Conservation (phyloP, 2,797 vertebrate species). For the Molossus alvarezi region DNA sequence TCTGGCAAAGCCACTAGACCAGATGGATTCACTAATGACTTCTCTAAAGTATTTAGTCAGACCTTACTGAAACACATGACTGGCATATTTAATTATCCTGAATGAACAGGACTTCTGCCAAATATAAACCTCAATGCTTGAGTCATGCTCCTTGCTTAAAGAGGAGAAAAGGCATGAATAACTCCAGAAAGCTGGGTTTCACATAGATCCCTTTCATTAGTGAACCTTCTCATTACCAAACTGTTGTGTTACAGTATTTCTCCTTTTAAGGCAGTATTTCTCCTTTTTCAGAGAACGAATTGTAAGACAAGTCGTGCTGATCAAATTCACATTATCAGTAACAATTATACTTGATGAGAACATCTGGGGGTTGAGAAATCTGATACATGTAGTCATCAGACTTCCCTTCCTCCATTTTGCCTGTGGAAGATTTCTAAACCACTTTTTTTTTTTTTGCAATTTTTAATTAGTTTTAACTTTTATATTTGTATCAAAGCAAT, state of each 20-base stretch:
- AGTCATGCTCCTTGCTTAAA: conserved; percentile 78
- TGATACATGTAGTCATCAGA: conserved; percentile 25
- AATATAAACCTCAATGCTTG: conserved; percentile 77
- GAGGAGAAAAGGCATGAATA: conserved; percentile 69
- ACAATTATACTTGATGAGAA: conserved; percentile 52
- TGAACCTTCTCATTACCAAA: conserved; percentile 79
- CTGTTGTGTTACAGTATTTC: conserved; percentile 19
- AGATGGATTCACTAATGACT: conserved; percentile 91
- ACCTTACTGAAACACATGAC: conserved; percentile 85
- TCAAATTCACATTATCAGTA: conserved; percentile 52
- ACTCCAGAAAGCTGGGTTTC: conserved; percentile 71
- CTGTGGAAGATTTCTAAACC: conserved; percentile 57
- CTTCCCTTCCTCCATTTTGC: conserved; percentile 66
- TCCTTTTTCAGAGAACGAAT: conserved; percentile 63
- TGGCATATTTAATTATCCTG: conserved; percentile 88
- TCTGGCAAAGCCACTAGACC: conserved; percentile 88
- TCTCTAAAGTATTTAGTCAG: conserved; percentile 88
- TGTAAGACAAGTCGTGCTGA: conserved; percentile 42
- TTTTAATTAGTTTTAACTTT: conserved; percentile 60
- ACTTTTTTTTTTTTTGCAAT: neutral
- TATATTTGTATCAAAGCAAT: conserved; percentile 55
- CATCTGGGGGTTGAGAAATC: conserved; percentile 74
- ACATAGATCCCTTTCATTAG: conserved; percentile 72
- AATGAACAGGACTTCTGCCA: conserved; percentile 85
- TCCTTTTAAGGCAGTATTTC: conserved; percentile 4